Percentiles rank a stretch among this genome's conserved stretches.
Conservation (phyloP, 2,888 invertebrate genomes). For the Prenolepis imparis region DNA sequence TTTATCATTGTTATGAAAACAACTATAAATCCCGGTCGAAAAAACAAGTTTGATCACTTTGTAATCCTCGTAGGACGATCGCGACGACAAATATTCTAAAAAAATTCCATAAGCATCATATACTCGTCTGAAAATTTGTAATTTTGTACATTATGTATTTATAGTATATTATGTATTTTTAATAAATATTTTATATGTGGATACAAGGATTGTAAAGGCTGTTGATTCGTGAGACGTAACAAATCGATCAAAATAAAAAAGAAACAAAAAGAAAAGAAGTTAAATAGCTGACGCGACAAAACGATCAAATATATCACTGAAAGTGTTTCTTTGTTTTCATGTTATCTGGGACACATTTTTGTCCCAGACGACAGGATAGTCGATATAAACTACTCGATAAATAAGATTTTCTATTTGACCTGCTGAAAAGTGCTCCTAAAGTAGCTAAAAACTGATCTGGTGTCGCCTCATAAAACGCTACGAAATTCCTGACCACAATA, state of each 20-base stretch:
- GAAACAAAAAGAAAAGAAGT: neutral
- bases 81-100: slow-evolving; percentile 4
- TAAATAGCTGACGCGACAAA: neutral
- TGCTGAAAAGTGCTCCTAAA: neutral
- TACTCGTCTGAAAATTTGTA: neutral
- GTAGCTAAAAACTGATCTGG: neutral
- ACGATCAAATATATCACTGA: neutral
- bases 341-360: neutral
- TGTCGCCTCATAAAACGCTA: neutral
- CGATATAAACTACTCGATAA: neutral
- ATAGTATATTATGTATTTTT: neutral
- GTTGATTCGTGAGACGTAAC: neutral
- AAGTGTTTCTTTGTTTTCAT: neutral
- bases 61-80: slow-evolving; percentile 30
- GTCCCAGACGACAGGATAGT: neutral
- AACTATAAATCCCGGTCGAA: slow-evolving; percentile 59
- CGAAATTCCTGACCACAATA: neutral
- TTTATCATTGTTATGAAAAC: slow-evolving; percentile 67
- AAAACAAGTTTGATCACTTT: slow-evolving; percentile 66
- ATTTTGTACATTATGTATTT: neutral
- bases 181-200: neutral
- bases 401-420: neutral
- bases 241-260: neutral
- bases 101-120: too few relatives aligned
- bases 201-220: neutral